A percentile compares a stretch with the other conserved stretches of the same genome.
phyloP scores from a whole-genome alignment of 2,797 vertebrate genomes.

The Neopelma chrysocephalum region DNA sequence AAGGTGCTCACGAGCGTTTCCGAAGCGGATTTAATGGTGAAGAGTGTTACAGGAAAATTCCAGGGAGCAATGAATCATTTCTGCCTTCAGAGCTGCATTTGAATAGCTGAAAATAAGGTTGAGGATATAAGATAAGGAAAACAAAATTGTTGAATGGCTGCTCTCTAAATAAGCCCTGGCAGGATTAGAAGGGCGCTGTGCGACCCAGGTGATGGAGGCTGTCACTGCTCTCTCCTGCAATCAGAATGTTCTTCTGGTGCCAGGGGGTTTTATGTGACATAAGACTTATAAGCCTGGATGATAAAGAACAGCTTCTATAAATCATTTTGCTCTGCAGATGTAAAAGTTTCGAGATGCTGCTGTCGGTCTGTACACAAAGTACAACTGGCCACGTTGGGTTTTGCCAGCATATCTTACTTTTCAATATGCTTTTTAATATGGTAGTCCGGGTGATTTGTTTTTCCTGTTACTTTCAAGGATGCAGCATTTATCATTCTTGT shows the following conservation, averaged over 20 bases:
- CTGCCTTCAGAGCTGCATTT: background rate
- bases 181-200: background rate
- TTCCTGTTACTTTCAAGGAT: conserved; percentile 15
- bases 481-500: conserved; percentile 10
- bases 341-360: background rate
- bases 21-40: background rate
- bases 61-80: conserved; percentile 19
- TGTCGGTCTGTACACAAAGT: background rate
- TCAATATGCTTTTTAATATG: conserved; percentile 31
- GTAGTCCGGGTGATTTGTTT: conserved; percentile 36
- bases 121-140: conserved; percentile 5
- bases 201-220: background rate
- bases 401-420: conserved; percentile 18
- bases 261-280: background rate
- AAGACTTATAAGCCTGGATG: conserved; percentile 4
- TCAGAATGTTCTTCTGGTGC: background rate
- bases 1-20: background rate
- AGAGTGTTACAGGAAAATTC: background rate
- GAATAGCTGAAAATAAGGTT: conserved; percentile 9
- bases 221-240: background rate
- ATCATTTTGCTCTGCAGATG: conserved; percentile 34
- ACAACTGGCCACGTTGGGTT: background rate
- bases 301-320: conserved; percentile 42
- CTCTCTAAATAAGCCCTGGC: background rate
- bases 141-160: background rate